Base-by-base conservation (phyloP, 2,797 vertebrate species). In the Urocyon cinereoargenteus region DNA sequence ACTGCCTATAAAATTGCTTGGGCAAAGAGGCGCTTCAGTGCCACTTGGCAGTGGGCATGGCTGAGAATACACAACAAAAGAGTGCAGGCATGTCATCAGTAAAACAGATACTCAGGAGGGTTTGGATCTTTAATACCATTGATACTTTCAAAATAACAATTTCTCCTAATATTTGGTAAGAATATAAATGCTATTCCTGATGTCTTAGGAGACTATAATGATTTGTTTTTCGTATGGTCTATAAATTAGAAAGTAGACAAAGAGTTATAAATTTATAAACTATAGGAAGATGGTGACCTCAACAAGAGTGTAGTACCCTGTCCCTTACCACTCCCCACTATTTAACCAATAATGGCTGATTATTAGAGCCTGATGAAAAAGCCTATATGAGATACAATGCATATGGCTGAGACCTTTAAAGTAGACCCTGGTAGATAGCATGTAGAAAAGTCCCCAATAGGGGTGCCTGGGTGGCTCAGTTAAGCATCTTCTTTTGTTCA, bases 111-210 rank as follows among this genome's bases (percentile, higher is more conserved):
- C 64, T 89, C 66, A 49, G 24, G 36, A 90, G 40, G 3, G 11
- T 10, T 26, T 86, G 5, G 6, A 26, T 90, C 15, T 75, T 95
- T 49, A 88, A 84, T 34, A 70, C 6, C 7, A 86, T 84, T 49
- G 93, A 57, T 77, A 90, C 4, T 57, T 95, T 45, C 61, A 57
- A 90, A 91, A 79, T 92, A 98, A 96, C 68, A 93, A 34, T 88
- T 97, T 28, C 13, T 73, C 64, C 15, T 97, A 83, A 81, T 22
- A 16, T 75, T 92, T 92, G 2, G 22, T 85, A 81, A 57, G 55
- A 85, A 26, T 45, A 19, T 78, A 82, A 75, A 57, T 40, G 10
- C 4, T 57, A 31, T 72, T 77, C 55, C 28, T 6, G 31, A 15
- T 70, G 31, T 55, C 31, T 66, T 91, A 68, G 6, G 19, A 55